Percentiles rank a stretch among this genome's conserved stretches.
Conservation (phyloP, 2,797 vertebrate genomes). For the Diceros bicornis region DNA sequence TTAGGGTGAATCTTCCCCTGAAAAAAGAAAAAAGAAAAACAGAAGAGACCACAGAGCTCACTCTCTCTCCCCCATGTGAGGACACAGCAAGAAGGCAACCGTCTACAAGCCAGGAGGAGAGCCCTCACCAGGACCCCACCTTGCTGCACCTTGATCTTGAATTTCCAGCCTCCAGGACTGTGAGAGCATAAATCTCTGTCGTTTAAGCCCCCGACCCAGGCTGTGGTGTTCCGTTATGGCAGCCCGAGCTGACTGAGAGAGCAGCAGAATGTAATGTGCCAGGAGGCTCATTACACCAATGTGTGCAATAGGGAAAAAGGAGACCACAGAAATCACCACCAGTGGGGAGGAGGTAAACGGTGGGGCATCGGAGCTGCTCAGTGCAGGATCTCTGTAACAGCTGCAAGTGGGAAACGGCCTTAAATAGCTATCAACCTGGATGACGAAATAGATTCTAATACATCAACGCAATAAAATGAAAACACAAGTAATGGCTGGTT, state of each 20-base stretch:
- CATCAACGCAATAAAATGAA: neutral
- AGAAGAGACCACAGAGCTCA: neutral
- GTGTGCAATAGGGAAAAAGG: neutral
- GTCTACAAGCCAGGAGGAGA: neutral
- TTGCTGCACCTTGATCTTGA: neutral
- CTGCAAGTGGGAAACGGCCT: neutral
- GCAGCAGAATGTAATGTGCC: neutral
- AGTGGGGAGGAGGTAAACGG: rapidly evolving
- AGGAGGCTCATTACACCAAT: neutral
- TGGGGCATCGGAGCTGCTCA: neutral
- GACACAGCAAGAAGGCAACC: neutral
- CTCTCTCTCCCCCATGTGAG: neutral
- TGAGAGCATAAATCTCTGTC: neutral
- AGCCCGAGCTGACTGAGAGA: neutral
- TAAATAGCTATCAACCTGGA: neutral
- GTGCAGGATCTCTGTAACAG: neutral
- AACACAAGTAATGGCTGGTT: neutral
- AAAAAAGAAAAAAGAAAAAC: too few relatives aligned
- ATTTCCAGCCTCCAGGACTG: neutral
- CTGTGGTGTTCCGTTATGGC: neutral
- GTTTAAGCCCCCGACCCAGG: neutral
- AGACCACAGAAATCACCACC: neutral
- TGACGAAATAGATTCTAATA: neutral
- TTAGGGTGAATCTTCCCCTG: too few relatives aligned
- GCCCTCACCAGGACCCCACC: neutral